These are phyloP conservation scores for Sturnus vulgaris DNA, from an alignment of 2,113 vertebrate genomes.

Conservation along the genomic window DNA sequence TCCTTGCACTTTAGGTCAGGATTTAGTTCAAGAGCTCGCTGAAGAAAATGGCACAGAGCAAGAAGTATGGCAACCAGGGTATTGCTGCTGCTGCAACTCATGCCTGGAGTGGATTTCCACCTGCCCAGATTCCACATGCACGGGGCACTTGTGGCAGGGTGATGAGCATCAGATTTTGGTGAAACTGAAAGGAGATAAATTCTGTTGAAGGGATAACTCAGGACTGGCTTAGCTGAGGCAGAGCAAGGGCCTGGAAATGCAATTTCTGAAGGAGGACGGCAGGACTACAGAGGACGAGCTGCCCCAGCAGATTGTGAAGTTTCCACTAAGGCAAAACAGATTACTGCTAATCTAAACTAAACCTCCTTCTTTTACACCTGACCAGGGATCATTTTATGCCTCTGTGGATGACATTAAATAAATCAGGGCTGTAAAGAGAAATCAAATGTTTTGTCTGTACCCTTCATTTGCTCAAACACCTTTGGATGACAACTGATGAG, in stretches of 20 bases:
- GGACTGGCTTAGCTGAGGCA: background rate
- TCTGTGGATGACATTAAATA: background rate
- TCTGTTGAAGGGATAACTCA: background rate
- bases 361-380: background rate
- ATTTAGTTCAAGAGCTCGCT: background rate
- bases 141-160: accelerated
- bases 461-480: background rate
- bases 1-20: background rate
- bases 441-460: background rate
- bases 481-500: background rate
- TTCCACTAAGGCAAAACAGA: background rate
- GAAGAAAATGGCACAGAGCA: background rate
- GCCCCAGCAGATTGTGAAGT: background rate
- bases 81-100: background rate
- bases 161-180: background rate
- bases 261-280: background rate
- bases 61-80: background rate
- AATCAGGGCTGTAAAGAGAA: background rate
- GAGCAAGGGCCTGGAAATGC: background rate
- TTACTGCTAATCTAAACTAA: background rate
- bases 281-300: background rate
- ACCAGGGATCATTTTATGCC: background rate
- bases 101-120: background rate
- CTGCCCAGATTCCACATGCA: background rate
- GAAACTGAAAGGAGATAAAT: background rate